Percentiles rank a stretch among this genome's conserved stretches.
Evolutionary conservation across 2,797 vertebrate species (phyloP).

Genomic region (Sebastes steindachneri): DNA sequence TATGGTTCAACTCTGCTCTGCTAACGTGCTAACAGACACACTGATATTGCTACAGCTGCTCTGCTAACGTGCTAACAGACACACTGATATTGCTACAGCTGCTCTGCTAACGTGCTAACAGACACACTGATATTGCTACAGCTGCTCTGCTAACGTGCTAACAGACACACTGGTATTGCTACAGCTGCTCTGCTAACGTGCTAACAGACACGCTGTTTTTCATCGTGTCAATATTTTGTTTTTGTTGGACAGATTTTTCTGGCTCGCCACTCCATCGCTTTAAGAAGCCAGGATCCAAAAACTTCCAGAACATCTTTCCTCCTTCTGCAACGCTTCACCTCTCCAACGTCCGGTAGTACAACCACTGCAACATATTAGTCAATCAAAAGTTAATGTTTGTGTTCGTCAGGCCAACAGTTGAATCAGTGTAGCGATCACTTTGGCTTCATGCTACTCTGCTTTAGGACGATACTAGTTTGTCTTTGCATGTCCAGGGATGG

Average conservation of each 20-base stretch:
- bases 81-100: too few species aligned
- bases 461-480: not conserved
- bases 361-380: not conserved
- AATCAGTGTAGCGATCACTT: not conserved
- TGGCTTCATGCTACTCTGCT: not conserved
- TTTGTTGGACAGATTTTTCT: constrained; percentile 86
- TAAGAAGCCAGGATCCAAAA: constrained; percentile 98
- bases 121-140: too few species aligned
- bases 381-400: not conserved
- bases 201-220: too few species aligned
- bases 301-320: constrained; percentile 98
- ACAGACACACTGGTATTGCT: too few species aligned
- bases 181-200: too few species aligned
- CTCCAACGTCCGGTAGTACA: constrained; percentile 93
- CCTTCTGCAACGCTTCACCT: constrained; percentile 97
- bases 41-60: too few species aligned
- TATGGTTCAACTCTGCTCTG: too few species aligned
- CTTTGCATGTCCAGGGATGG: constrained; percentile 84
- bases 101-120: too few species aligned
- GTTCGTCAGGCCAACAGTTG: not conserved
- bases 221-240: not conserved
- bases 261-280: constrained; percentile 97
- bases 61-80: too few species aligned
- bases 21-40: too few species aligned
- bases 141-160: too few species aligned